Percentiles rank a stretch among this genome's conserved stretches.
Evolutionary conservation across 2,113 vertebrate species (phyloP).

Genomic region (Alligator mississippiensis): DNA sequence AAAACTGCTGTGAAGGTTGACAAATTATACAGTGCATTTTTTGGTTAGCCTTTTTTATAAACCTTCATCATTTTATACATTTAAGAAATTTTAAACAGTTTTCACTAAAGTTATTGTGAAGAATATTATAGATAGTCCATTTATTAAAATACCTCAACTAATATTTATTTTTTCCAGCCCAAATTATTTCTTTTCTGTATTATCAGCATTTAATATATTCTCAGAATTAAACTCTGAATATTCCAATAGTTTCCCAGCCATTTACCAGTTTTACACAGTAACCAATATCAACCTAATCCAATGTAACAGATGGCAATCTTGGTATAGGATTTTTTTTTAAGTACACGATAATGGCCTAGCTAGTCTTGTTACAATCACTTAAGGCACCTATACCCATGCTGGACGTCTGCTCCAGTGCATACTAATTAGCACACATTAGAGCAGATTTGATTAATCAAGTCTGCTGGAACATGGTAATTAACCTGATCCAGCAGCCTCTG

Average conservation of each 20-base stretch:
- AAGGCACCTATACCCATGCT: too few species aligned
- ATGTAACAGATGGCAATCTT: accelerated
- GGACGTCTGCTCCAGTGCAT: too few species aligned
- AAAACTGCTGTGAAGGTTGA: slow-evolving; percentile 40
- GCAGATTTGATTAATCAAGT: too few species aligned
- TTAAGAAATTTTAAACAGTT: slow-evolving; percentile 38
- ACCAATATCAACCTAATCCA: neutral
- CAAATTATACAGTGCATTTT: slow-evolving; percentile 22
- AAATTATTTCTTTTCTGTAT: neutral
- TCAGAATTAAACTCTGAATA: neutral
- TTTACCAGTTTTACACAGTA: neutral
- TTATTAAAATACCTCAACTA: neutral
- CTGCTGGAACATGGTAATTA: too few species aligned
- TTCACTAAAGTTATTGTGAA: neutral
- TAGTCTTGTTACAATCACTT: too few species aligned
- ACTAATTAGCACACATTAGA: too few species aligned
- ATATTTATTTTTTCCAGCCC: neutral
- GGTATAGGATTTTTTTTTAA: neutral
- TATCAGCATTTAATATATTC: neutral
- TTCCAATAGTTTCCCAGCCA: neutral
- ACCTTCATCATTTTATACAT: slow-evolving; percentile 33
- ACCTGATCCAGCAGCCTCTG: too few species aligned
- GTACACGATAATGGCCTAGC: neutral
- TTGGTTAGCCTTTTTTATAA: slow-evolving; percentile 22
- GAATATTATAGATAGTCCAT: neutral